Percentiles rank a stretch among this genome's conserved stretches.
Conservation (phyloP, 2,797 vertebrate genomes). For the Semotilus atromaculatus region DNA sequence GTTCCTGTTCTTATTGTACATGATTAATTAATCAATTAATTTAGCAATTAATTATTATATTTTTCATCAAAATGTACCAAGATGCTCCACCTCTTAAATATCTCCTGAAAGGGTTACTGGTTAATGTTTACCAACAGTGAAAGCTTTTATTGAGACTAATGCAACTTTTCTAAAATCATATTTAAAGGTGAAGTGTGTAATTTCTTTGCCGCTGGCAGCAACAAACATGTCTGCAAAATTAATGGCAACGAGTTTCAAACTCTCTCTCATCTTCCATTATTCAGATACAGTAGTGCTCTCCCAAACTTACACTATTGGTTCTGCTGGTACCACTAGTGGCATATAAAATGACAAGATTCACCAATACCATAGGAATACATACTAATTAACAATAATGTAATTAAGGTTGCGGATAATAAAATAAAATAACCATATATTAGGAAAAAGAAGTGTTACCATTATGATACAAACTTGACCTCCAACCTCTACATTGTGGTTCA, state of each 20-base stretch:
- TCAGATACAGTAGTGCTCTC: neutral
- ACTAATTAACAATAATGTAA: neutral
- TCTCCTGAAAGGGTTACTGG: neutral
- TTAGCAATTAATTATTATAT: neutral
- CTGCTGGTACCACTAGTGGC: neutral
- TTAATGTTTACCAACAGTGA: neutral
- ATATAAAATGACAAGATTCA: neutral
- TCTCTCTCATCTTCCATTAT: neutral
- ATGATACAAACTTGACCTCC: neutral
- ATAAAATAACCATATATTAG: no score
- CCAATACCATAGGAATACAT: neutral
- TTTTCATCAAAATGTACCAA: neutral
- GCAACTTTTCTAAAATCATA: neutral
- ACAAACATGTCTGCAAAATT: neutral
- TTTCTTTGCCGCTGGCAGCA: neutral
- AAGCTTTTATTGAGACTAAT: neutral
- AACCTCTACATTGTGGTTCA: neutral
- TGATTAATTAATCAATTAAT: neutral
- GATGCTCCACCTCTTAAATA: neutral
- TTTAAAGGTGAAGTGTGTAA: neutral
- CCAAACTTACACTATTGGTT: neutral
- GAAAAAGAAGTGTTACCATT: neutral
- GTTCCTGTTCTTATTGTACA: neutral
- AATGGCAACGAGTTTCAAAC: conserved; percentile 4
- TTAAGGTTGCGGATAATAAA: neutral